Conservation (phyloP, 1,140 invertebrate genomes). For the Dermatophagoides farinae region DNA sequence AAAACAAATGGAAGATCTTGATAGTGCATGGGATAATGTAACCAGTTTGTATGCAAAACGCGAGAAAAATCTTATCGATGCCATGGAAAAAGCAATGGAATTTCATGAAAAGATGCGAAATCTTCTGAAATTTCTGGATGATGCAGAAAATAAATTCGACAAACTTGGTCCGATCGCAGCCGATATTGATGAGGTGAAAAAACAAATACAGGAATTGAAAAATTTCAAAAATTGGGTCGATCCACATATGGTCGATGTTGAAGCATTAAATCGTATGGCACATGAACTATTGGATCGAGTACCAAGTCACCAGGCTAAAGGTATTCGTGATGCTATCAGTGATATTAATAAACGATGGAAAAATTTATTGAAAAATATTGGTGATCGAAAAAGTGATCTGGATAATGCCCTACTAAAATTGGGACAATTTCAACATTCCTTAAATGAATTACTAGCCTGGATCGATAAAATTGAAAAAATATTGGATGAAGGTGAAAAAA, state of each 20-base stretch:
- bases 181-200: conserved; percentile 83
- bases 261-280: conserved; percentile 80
- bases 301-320: conserved; percentile 57
- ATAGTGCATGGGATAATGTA: conserved; percentile 78
- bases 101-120: conserved; percentile 89
- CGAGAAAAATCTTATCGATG: conserved; percentile 83
- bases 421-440: conserved; percentile 90
- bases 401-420: conserved; percentile 77
- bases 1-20: conserved; percentile 87
- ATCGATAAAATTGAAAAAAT: conserved; percentile 65
- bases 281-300: conserved; percentile 75
- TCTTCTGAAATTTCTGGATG: conserved; percentile 72
- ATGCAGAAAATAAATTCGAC: conserved; percentile 64
- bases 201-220: conserved; percentile 76
- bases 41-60: conserved; percentile 75
- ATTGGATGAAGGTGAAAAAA: conserved; percentile 62
- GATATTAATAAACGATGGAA: conserved; percentile 78
- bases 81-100: conserved; percentile 92
- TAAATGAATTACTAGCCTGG: conserved; percentile 82
- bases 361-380: conserved; percentile 47
- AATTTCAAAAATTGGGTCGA: conserved; percentile 82
- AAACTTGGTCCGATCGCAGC: conserved; percentile 65
- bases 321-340: conserved; percentile 69
- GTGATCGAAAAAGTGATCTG: conserved; percentile 70
- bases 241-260: conserved; percentile 90